Base-by-base conservation (phyloP, 2,888 invertebrate species). In the Hecatera dysodea region DNA sequence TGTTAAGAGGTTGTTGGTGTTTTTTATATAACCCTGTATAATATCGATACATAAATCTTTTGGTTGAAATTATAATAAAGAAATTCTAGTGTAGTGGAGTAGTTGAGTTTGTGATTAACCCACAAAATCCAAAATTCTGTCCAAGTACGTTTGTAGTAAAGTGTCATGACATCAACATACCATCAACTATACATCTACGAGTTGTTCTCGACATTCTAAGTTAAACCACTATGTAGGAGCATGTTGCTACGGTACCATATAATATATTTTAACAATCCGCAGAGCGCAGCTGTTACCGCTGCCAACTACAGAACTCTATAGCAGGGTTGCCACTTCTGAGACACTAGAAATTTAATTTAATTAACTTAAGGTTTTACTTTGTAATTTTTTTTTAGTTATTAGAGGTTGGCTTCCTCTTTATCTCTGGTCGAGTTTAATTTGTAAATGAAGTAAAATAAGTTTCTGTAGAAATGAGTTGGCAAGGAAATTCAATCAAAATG, bases 211-310 rank as follows among this genome's bases (percentile, higher is more conserved):
- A 52, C 68, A 64, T 63, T 61, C 52, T 56, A 67, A 69, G 71
- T 73, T 68, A 69, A 75, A 75, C 79, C 71, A 57, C 76, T 66
- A 27, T 46, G 52, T n/a, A 63, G 60, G 52, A 50, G 59, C 68
- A 70, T 72, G 67, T 80, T 63, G 64, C 61, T 72, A 36, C 27
- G 55, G 36, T 29, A 42, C 33, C 60, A 67, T 63, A 82, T 77
- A 76, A 80, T 86, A 86, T 81, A 86, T 83, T 84, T 86, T 63
- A 86, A 83, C 81, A 81, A 81, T 78, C 83, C 77, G 44, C 84
- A 81, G 77, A 79, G 67, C 84, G 55, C 86, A 86, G 86, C 83
- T 86, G 86, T 74, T 84, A 33, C 85, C 83, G 22, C 55, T 69
- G 56, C 73, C 64, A 75, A 75, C 75, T 75, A 78, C 84, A 77